Evolutionary conservation across 1,140 invertebrate genomes (phyloP).

Genomic region (Ostrea edulis): DNA sequence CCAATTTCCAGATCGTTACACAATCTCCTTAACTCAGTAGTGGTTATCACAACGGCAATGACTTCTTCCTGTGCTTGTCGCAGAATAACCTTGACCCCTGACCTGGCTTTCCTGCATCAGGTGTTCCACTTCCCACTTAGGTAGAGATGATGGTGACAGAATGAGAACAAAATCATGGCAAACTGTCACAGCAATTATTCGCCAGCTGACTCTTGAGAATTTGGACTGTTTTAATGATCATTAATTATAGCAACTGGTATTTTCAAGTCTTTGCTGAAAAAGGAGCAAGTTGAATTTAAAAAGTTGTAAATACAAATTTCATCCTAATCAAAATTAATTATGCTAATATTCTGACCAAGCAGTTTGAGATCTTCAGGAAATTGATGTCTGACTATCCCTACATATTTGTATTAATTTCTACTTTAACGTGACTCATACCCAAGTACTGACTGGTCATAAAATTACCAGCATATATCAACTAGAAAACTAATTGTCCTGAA

Average conservation of each 20-base stretch:
- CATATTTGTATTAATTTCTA: background rate
- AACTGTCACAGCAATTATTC: slow-evolving; percentile 2
- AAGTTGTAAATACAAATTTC: background rate
- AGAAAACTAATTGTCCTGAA: background rate
- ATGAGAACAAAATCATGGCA: background rate
- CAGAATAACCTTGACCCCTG: background rate
- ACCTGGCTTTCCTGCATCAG: background rate
- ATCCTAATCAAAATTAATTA: background rate
- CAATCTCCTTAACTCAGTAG: background rate
- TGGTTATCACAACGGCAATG: background rate
- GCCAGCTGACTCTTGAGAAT: background rate
- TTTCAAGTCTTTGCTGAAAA: background rate
- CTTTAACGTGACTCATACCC: background rate
- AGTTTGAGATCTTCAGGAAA: background rate
- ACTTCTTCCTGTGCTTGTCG: background rate
- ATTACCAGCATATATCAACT: background rate
- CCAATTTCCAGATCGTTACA: background rate
- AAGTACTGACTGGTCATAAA: background rate
- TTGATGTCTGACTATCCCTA: background rate
- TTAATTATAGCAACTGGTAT: too few relatives aligned
- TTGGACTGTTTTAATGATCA: background rate
- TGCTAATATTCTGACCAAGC: background rate
- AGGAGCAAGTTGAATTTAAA: background rate
- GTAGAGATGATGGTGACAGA: background rate
- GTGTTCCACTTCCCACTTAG: slow-evolving; percentile 10